Evolutionary conservation across 1,140 invertebrate genomes (phyloP).

Genomic region (Micrasema longulum): DNA sequence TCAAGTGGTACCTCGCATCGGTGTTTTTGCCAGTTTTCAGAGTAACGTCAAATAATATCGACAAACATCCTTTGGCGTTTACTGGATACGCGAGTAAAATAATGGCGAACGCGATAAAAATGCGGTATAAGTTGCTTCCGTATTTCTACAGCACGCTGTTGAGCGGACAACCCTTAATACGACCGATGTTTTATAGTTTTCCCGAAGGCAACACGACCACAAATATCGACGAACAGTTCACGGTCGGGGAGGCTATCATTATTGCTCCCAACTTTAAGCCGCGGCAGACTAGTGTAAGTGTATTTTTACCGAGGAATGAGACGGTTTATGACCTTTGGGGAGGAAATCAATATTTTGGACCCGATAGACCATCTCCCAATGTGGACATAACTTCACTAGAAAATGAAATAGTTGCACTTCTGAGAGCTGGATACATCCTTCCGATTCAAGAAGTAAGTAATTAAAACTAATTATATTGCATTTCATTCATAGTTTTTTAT

Average conservation of each 20-base stretch:
- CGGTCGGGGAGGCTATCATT: slow-evolving; percentile 58
- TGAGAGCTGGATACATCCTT: slow-evolving; percentile 58
- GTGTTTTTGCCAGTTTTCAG: slow-evolving; percentile 58
- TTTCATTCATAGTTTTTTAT: too few relatives aligned
- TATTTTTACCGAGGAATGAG: slow-evolving; percentile 56
- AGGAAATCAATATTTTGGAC: slow-evolving; percentile 51
- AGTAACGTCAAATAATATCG: slow-evolving; percentile 52
- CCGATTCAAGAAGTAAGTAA: slow-evolving; percentile 53
- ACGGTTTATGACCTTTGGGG: slow-evolving; percentile 61
- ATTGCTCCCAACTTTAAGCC: slow-evolving; percentile 57
- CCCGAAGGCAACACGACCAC: slow-evolving; percentile 55
- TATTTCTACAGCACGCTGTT: slow-evolving; percentile 58
- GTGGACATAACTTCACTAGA: slow-evolving; percentile 56
- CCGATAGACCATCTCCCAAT: slow-evolving; percentile 42
- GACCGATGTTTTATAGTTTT: slow-evolving; percentile 62
- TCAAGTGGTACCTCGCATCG: slow-evolving; percentile 59
- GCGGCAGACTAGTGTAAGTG: slow-evolving; percentile 45
- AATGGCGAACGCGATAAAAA: slow-evolving; percentile 49
- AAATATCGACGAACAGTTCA: slow-evolving; percentile 57
- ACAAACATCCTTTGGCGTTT: slow-evolving; percentile 56
- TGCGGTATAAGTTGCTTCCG: slow-evolving; percentile 53
- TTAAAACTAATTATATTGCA: too few relatives aligned
- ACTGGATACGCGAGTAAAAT: slow-evolving; percentile 45
- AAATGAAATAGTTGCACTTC: slow-evolving; percentile 57
- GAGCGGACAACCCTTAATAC: slow-evolving; percentile 55